A percentile compares a stretch with the other conserved stretches of the same genome.
phyloP scores from a whole-genome alignment of 2,113 vertebrate species.

The Neodon shergylaensis region DNA sequence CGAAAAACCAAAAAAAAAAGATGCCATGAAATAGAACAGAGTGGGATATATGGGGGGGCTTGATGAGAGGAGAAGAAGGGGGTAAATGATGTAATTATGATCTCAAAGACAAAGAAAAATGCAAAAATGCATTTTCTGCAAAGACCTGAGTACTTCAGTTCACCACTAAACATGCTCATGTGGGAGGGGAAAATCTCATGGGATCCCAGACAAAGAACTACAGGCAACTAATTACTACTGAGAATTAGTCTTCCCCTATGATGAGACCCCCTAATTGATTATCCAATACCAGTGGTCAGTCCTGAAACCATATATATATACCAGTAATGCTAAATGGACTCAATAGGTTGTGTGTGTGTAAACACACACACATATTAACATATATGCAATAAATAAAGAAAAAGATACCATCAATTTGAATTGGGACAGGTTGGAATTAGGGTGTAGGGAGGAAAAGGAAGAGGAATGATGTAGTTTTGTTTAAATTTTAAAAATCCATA shows the following conservation, averaged over 20 bases:
- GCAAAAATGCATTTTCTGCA: slow-evolving; percentile 32
- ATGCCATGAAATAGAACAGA: neutral
- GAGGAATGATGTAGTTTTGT: neutral
- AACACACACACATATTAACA: neutral
- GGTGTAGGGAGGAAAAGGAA: too few relatives aligned
- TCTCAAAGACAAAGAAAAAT: neutral
- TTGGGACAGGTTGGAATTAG: neutral
- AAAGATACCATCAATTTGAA: neutral
- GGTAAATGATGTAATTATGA: neutral
- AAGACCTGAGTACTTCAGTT: slow-evolving; percentile 35
- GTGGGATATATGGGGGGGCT: too few relatives aligned
- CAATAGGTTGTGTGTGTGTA: neutral
- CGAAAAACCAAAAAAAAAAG: too few relatives aligned
- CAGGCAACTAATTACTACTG: neutral
- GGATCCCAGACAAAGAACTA: too few relatives aligned
- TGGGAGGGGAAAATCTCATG: too few relatives aligned
- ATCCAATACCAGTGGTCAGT: neutral
- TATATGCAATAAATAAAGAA: neutral
- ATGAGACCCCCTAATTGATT: neutral
- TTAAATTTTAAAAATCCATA: neutral
- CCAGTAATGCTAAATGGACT: neutral
- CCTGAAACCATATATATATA: neutral
- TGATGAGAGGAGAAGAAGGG: neutral
- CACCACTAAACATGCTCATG: neutral
- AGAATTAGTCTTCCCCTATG: neutral